Percentiles rank a stretch among this genome's conserved stretches.
These are phyloP conservation scores for Helarctos malayanus DNA, from an alignment of 2,797 vertebrate species.

Conservation along the genomic window DNA sequence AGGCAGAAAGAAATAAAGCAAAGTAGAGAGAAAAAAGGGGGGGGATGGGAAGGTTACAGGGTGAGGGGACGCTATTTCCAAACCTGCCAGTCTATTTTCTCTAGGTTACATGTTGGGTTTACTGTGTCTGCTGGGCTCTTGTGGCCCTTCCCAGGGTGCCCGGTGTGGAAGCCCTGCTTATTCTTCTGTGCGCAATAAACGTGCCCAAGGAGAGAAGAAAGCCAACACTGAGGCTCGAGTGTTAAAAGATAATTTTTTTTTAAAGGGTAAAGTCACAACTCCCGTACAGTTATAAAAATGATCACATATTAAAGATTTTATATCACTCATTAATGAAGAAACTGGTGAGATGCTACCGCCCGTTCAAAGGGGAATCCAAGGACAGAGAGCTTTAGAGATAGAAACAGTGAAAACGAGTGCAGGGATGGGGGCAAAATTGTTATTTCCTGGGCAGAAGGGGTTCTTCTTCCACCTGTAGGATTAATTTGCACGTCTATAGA, in stretches of 20 bases:
- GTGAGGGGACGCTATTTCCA: not conserved
- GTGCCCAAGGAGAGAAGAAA: not conserved
- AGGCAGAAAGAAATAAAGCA: conserved; percentile 21
- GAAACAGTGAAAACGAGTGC: not conserved
- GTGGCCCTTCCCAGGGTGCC: not conserved
- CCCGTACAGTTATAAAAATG: conserved; percentile 44
- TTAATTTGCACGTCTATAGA: not conserved
- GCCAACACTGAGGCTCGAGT: not conserved
- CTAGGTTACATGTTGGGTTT: not conserved
- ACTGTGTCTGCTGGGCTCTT: not conserved
- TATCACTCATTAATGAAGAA: conserved; percentile 40
- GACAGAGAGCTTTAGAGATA: not conserved
- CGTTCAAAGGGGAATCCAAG: conserved; percentile 52
- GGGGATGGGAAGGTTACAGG: not conserved
- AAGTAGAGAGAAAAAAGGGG: not conserved
- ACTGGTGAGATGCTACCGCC: not conserved
- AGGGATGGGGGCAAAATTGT: not conserved
- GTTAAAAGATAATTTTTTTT: not conserved
- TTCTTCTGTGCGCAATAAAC: not conserved
- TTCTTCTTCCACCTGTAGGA: not conserved
- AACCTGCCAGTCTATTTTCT: not conserved
- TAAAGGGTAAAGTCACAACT: not conserved
- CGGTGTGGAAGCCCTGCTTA: rapidly evolving
- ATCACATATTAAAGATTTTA: not conserved
- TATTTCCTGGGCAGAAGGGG: not conserved